Evolutionary conservation across 2,888 invertebrate species (phyloP), one percentile per base, ranked within the genome.

Genomic region (Drosophila mettleri): DNA sequence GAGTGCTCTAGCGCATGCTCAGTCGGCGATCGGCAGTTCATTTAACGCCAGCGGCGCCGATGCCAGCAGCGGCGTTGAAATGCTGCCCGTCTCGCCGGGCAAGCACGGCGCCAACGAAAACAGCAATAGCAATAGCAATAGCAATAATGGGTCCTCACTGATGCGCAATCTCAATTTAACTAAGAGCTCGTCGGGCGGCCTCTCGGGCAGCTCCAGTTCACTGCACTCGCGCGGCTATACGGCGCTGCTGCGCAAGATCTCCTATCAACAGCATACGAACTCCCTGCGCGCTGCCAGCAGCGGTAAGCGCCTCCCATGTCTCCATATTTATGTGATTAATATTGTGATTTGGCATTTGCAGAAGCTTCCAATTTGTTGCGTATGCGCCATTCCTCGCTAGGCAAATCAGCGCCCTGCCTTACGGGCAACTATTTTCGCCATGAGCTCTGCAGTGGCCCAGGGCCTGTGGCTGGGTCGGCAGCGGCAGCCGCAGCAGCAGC

Each of bases 361-460:
- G 92, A 92, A 70, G 80, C 93, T 48, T 94, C 95, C 64, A 98
- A 98, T 93, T 93, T 98, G 88, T 94, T 97, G 90, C 95, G 97
- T 71, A 96, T 98, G 95, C 95, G 97, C 79, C 95, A 96, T 89
- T 97, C 97, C 8, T 94, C 96, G 54, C 94, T 98, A 86, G 98
- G 98, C 54, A 98, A 98, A 92, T 98, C 98, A 2, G 98, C 98
- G 69, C 98, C 98, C 49, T 97, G 98, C 55, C 94, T 98, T 74
- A 97, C 98, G 53, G 93, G 90, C 53, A 91, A 85, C 61, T 89
- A 95, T 95, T 95, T 96, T 95, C 87, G 89, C 3, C 83, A 80
- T 16, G 91, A 94, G 51, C 59, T 76, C 22, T 46, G 39, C 9
- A 38, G 24, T 36, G 62, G 71, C 20, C 8, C 69, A 58, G 75